A percentile compares a stretch with the other conserved stretches of the same genome.
These are phyloP conservation scores for Gnathonemus echidnorhynchus DNA, from an alignment of 2,113 vertebrate genomes.

Conservation along the genomic window DNA sequence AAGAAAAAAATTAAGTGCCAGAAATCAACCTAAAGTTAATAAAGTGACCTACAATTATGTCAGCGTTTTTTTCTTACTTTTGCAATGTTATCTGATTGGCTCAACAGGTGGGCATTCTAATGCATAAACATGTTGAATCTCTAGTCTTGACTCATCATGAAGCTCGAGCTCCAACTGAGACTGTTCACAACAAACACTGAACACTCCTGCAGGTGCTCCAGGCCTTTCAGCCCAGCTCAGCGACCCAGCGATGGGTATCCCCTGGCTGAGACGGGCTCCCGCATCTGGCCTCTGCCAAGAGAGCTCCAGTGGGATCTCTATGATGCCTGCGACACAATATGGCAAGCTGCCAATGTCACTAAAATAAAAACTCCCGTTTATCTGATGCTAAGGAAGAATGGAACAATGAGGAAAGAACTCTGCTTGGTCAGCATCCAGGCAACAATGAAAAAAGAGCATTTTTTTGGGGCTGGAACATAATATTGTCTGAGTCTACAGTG, in stretches of 20 bases:
- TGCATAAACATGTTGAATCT: not conserved
- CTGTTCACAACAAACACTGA: not conserved
- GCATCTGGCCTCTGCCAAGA: not conserved
- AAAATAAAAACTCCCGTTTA: not conserved
- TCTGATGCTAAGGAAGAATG: not conserved
- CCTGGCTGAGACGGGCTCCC: not conserved
- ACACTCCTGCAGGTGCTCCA: not conserved
- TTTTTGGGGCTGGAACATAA: not conserved
- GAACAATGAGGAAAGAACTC: not conserved
- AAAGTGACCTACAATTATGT: conserved; percentile 18
- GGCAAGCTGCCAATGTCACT: not conserved
- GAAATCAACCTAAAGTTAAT: conserved; percentile 16
- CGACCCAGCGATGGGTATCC: not conserved
- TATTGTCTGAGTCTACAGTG: not conserved
- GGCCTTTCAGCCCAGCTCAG: not conserved
- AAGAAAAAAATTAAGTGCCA: not conserved
- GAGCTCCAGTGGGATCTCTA: not conserved
- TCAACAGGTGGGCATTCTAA: not conserved
- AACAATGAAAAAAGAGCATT: not conserved
- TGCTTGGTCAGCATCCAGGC: not conserved
- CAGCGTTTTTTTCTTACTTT: not conserved
- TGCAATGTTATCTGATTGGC: not conserved
- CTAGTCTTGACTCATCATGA: not conserved
- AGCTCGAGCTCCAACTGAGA: not conserved
- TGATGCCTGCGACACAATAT: not conserved